Evolutionary conservation across 2,888 invertebrate species (phyloP), one percentile per base, ranked within the genome.

Genomic region (Orthosia incerta): DNA sequence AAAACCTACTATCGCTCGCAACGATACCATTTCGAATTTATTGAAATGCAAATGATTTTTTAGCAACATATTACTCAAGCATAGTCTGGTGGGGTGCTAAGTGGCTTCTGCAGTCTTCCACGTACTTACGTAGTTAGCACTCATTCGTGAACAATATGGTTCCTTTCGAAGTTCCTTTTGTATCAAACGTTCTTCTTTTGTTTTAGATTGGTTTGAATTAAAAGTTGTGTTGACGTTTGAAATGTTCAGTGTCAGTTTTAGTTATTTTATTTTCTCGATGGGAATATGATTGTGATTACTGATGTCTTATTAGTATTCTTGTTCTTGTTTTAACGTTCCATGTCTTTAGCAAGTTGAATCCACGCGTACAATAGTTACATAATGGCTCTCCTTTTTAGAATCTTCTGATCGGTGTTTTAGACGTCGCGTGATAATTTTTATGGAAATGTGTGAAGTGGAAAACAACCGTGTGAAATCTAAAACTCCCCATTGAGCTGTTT

Each of bases 21-120:
- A 59, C 20, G 50, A 61, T 64, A 65, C 53, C 61, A 69, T 68
- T 69, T 60, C 46, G 26, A 77, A 71, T 66, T 72, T 48, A 82
- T 65, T 73, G 61, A 71, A 75, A 83, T 80, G 74, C 63, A 74
- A 79, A 77, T 71, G 64, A 57, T 56, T 71, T 80, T 82, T 85
- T 76, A 71, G 76, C 77, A 87, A 80, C 50, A 48, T 39, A 66
- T 87, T 88, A 74, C 80, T 76, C 79, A 85, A 87, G 67, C 70
- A 64, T 39, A 48, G 70, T 64, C 65, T 73, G 78, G 87, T 83
- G 85, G 85, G 87, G 85, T 79, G 80, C 79, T 80, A 84, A 71
- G 63, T 80, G 59, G 61, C 50, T 61, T 26, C 56, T 75, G 76
- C 62, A 56, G 66, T 61, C 61, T 63, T 46, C 23, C 31, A 60